Evolutionary conservation across 1,140 invertebrate species (phyloP).

Genomic region (Bombus huntii): DNA sequence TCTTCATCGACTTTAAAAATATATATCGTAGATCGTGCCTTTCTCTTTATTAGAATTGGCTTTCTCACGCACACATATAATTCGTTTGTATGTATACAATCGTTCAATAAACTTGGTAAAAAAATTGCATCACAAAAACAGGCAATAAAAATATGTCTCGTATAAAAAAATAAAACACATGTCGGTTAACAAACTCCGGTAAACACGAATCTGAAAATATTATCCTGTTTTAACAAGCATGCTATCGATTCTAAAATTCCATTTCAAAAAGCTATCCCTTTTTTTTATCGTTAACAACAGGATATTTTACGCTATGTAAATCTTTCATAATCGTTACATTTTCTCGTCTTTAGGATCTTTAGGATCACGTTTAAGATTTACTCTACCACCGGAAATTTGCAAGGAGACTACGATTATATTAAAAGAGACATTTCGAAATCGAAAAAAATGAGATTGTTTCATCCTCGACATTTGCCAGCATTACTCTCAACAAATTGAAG

Average conservation of each 20-base stretch:
- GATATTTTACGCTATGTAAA: not conserved
- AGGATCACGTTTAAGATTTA: not conserved
- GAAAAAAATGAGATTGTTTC: not conserved
- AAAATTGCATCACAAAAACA: constrained; percentile 56
- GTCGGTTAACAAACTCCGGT: constrained; percentile 45
- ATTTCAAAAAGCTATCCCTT: not conserved
- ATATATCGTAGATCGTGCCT: not conserved
- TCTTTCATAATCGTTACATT: not conserved
- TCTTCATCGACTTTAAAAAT: not conserved
- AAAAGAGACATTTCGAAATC: not conserved
- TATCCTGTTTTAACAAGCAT: not conserved
- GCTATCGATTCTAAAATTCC: not conserved
- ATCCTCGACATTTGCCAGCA: not conserved
- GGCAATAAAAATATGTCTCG: constrained; percentile 49
- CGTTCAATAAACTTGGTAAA: constrained; percentile 39
- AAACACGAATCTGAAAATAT: constrained; percentile 53
- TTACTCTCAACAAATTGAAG: not conserved
- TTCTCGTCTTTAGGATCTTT: not conserved
- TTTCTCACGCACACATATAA: not conserved
- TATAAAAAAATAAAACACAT: constrained; percentile 53
- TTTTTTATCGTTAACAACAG: not conserved
- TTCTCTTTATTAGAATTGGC: not conserved
- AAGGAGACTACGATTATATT: not conserved
- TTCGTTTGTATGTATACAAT: constrained; percentile 17
- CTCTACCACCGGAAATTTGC: not conserved